Base-by-base conservation (phyloP, 1,140 invertebrate species). In the Bombus impatiens region DNA sequence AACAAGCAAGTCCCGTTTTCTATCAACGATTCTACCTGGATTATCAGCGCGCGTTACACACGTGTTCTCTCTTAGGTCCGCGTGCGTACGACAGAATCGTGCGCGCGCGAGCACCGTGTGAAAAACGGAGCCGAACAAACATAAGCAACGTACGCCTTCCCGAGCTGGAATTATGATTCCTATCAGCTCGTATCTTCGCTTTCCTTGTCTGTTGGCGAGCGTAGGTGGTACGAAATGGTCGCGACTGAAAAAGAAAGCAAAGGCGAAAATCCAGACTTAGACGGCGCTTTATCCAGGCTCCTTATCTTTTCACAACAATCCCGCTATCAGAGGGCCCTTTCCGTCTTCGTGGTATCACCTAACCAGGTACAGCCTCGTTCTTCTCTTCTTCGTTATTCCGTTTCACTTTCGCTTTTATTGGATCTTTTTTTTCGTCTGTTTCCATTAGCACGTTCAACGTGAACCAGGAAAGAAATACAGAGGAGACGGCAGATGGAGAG, bases 251-350 rank as follows among this genome's bases (percentile, higher is more conserved):
- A 78, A 78, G 75, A 65, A 74, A 84, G 42, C 76, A 67, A 78
- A 86, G 53, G 57, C 86, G 59, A 81, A 85, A 87, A 89, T 80
- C 40, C 72, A 28, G 44, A 70, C 79, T 67, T 86, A 74, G 37
- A 65, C 35, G 32, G 1, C 25, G 87, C 32, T 53, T 82, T 75
- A 87, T 72, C 72, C 77, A 53, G 13, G 71, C 1, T 22, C 28
- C 84, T 90, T 90, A 88, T 90, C 89, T 84, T 75, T 40, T 37
- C 53, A 62, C 87, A 88, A 90, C 80, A 84, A 90, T 87, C 79
- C 82, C 47, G 47, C 65, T 90, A 90, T 90, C 89, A 82, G 37
- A 82, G 82, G 62, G 62, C 62, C 40, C 67, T 78, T 86, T 53
- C 59, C 81, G 80, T 53, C 40, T 70, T 57, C 67, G 47, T 15